Conservation (phyloP, 2,113 vertebrate species). For the Anas platyrhynchos region DNA sequence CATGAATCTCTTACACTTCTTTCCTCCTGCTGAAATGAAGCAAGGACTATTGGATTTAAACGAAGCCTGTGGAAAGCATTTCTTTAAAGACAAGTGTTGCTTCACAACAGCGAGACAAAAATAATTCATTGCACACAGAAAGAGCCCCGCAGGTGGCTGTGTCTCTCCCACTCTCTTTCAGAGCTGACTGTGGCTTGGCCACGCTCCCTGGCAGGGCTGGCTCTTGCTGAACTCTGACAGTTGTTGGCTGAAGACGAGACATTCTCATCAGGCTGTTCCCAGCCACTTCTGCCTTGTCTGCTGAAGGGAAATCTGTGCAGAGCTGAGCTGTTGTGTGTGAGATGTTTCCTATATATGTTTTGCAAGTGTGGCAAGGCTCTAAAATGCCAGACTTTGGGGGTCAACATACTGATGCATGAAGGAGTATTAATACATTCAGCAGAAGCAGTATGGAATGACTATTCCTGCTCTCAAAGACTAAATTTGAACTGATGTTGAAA, state of each 20-base stretch:
- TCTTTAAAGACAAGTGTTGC: not conserved
- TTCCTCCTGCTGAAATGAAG: not conserved
- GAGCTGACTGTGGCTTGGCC: not conserved
- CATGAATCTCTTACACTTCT: not conserved
- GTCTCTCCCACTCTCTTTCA: not conserved
- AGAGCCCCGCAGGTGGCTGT: not conserved
- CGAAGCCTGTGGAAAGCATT: not conserved
- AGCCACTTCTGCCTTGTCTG: not conserved
- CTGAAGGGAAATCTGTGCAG: not conserved
- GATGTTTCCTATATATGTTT: not conserved
- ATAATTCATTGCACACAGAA: not conserved
- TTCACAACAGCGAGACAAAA: not conserved
- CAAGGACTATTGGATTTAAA: not conserved
- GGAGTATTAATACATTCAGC: not conserved
- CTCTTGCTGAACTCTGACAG: rapidly evolving
- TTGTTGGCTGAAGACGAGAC: not conserved
- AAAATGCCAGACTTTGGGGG: not conserved
- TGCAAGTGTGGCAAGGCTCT: not conserved
- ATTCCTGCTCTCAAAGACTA: not conserved
- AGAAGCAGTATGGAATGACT: not conserved
- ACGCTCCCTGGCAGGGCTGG: not conserved
- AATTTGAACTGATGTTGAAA: not conserved
- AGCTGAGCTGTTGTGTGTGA: not conserved
- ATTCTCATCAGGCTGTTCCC: not conserved
- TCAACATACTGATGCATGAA: not conserved